These are phyloP conservation scores for Esox niger DNA, from an alignment of 2,113 vertebrate species.

Conservation along the genomic window DNA sequence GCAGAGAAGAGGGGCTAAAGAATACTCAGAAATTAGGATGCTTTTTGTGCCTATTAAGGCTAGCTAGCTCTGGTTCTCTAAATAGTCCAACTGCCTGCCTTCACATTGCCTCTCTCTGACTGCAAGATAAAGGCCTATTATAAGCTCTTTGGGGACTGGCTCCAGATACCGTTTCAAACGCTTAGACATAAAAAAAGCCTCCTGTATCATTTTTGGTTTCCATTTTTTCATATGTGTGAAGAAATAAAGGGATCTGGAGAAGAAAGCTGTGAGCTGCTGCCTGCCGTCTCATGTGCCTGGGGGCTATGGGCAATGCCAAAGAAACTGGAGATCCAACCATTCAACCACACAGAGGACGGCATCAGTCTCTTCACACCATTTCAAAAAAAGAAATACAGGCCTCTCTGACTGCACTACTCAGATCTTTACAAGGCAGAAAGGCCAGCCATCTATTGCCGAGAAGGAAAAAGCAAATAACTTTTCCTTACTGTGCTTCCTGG, in stretches of 20 bases:
- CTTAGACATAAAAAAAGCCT: constrained; percentile 52
- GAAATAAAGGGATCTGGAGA: constrained; percentile 38
- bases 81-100: constrained; percentile 19
- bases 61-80: constrained; percentile 39
- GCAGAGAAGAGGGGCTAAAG: not conserved
- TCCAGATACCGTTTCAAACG: constrained; percentile 55
- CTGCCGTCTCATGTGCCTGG: constrained; percentile 52
- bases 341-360: constrained; percentile 44
- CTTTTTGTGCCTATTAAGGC: constrained; percentile 43
- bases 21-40: constrained; percentile 31
- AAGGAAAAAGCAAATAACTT: constrained; percentile 17
- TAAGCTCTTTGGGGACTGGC: constrained; percentile 44
- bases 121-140: constrained; percentile 57
- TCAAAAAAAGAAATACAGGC: constrained; percentile 55
- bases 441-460: constrained; percentile 37
- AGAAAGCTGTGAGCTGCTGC: constrained; percentile 44
- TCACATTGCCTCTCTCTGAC: constrained; percentile 12
- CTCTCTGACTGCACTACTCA: constrained; percentile 54
- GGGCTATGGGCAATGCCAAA: constrained; percentile 61
- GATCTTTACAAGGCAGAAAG: constrained; percentile 53
- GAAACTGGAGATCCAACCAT: constrained; percentile 44
- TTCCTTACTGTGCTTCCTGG: constrained; percentile 25
- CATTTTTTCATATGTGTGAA: constrained; percentile 40
- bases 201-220: constrained; percentile 63
- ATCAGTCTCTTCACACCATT: constrained; percentile 47